Conservation (phyloP, 1,140 invertebrate species). For the Protaetia brevitarsis region DNA sequence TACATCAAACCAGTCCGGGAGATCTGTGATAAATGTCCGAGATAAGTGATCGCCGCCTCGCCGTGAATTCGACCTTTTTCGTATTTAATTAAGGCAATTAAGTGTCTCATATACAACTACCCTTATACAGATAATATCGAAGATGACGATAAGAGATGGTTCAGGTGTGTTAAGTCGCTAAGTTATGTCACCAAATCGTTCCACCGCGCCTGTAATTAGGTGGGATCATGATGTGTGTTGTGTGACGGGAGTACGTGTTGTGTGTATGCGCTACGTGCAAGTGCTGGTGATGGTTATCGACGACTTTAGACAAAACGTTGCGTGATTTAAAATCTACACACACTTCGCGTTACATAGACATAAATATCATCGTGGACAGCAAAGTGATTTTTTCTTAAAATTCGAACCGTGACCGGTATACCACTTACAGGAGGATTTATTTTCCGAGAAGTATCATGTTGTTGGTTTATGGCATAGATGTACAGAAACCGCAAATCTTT, state of each 20-base stretch:
- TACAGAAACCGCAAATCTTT: too few species aligned
- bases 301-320: slow-evolving; percentile 31
- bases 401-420: neutral
- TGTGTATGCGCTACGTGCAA: slow-evolving; percentile 8
- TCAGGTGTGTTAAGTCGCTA: slow-evolving; percentile 32
- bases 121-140: slow-evolving; percentile 35
- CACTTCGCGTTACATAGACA: neutral
- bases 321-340: slow-evolving; percentile 28
- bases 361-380: neutral
- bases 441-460: too few species aligned
- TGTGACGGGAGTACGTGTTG: neutral
- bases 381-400: neutral
- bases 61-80: slow-evolving; percentile 42
- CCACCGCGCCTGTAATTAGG: slow-evolving; percentile 33
- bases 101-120: slow-evolving; percentile 45
- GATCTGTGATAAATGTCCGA: slow-evolving; percentile 40
- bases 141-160: slow-evolving; percentile 34
- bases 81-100: slow-evolving; percentile 48
- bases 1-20: slow-evolving; percentile 32
- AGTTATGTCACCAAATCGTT: slow-evolving; percentile 37
- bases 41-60: slow-evolving; percentile 40
- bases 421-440: too few species aligned
- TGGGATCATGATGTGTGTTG: slow-evolving; percentile 31
- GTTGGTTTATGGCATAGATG: too few species aligned
- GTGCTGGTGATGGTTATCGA: slow-evolving; percentile 25